A percentile compares a stretch with the other conserved stretches of the same genome.
Evolutionary conservation across 2,797 vertebrate genomes (phyloP).

Genomic region (Parambassis ranga): DNA sequence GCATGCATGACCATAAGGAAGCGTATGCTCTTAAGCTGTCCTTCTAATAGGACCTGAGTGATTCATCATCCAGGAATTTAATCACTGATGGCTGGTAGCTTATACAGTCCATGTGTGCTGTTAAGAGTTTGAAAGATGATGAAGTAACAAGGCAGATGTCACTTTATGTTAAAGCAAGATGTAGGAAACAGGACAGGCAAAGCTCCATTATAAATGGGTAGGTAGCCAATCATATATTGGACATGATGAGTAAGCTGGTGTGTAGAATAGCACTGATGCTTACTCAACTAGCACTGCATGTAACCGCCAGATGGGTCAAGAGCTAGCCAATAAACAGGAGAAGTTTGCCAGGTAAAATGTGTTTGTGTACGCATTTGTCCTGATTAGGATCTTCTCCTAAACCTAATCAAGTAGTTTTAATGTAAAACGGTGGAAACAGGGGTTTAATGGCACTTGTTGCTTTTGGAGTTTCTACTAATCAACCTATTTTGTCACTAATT

Average conservation of each 20-base stretch:
- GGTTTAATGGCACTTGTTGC: too few relatives aligned
- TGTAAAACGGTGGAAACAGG: too few relatives aligned
- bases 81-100: constrained; percentile 25
- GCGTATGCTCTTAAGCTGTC: constrained; percentile 33
- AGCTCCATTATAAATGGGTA: neutral
- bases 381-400: too few relatives aligned
- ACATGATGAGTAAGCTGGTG: neutral
- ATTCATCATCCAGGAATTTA: constrained; percentile 32
- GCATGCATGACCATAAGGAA: constrained; percentile 4
- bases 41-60: constrained; percentile 20
- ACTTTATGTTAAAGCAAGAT: neutral
- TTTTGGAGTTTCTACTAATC: too few relatives aligned
- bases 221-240: neutral
- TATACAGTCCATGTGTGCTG: neutral
- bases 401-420: too few relatives aligned
- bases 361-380: too few relatives aligned
- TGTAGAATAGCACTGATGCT: too few relatives aligned
- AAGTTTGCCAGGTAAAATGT: too few relatives aligned
- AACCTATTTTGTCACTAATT: too few relatives aligned
- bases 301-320: too few relatives aligned
- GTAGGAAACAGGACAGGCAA: neutral
- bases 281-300: too few relatives aligned
- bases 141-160: constrained; percentile 6
- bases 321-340: too few relatives aligned
- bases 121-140: constrained; percentile 6